Evolutionary conservation across 2,113 vertebrate species (phyloP).

Genomic region (Gymnogyps californianus): DNA sequence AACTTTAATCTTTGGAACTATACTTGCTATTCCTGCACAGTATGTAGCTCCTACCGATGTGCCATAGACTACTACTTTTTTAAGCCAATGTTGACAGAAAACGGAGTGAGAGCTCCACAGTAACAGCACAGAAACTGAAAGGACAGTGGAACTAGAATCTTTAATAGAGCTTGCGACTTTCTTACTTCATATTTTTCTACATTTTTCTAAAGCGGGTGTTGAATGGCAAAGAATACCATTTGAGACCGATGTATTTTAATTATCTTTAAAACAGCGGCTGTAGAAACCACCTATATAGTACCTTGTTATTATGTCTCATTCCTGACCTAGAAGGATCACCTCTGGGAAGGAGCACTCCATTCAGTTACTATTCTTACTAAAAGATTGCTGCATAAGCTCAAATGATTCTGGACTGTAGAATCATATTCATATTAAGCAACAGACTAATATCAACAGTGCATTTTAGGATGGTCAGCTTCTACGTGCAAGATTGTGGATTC

Average conservation of each 20-base stretch:
- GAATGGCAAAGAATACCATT: neutral
- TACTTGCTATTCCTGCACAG: neutral
- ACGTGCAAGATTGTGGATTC: neutral
- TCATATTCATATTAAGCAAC: neutral
- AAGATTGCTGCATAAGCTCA: neutral
- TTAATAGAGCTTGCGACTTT: neutral
- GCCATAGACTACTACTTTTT: neutral
- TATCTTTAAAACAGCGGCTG: neutral
- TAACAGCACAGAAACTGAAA: neutral
- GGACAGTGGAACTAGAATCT: neutral
- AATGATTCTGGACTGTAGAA: neutral
- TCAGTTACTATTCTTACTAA: neutral
- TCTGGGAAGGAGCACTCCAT: neutral
- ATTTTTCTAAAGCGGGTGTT: neutral
- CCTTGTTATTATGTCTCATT: neutral
- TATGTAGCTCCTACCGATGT: neutral
- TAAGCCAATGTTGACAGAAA: neutral
- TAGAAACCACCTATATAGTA: neutral
- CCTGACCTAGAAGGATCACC: neutral
- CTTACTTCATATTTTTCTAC: neutral
- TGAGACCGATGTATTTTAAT: slow-evolving; percentile 6
- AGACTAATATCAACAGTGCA: neutral
- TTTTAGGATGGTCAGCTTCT: neutral
- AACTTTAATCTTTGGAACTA: neutral
- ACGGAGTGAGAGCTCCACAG: neutral